Base-by-base conservation (phyloP, 2,113 vertebrate species). In the Hylia prasina region DNA sequence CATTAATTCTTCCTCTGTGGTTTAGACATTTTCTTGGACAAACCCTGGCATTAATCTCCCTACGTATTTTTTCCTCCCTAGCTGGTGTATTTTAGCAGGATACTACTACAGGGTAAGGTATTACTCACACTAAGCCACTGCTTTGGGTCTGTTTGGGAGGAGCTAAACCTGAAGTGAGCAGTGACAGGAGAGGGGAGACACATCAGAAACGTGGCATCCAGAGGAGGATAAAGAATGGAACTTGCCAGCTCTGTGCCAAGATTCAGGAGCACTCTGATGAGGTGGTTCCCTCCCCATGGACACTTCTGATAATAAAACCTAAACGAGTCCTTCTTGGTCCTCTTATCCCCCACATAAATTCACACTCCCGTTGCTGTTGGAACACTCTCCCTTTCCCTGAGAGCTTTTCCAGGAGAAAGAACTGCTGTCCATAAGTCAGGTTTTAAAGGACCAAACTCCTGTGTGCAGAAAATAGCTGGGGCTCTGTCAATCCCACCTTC, bases 381-480 rank as follows among this genome's bases (percentile, higher is more conserved):
- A 96, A 91, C 63, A 73, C 5, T 2, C 42, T 82, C 50, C 70
- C 58, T 31, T 20, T 77, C 86, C 82, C 70, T 91, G 82, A 95
- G 54, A 96, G n/a, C 63, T 90, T 96, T 97, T 95, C 87, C 93
- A 94, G 54, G 35, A 91, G 75, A 95, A 82, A 82, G 39, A 27
- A 73, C 66, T 44, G 70, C 88, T 80, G 70, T 50, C 70, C 66
- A 58, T 82, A 87, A 87, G 82, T 95, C 84, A 80, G 57, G 37
- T 80, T 91, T 91, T 80, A 91, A 94, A 87, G 73, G 71, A 79
- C 42, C 16, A 50, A 94, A 87, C 57, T 91, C 64, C 84, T 66
- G 63, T 85, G 68, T 58, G 70, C 70, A 91, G 89, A 90, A 94
- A 96, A 82, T 76, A 94, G 37, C 77, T 93, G 93, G 87, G 83